Percentiles rank a stretch among this genome's conserved stretches.
Conservation (phyloP, 2,888 invertebrate species). For the Sphecodes monilicornis region DNA sequence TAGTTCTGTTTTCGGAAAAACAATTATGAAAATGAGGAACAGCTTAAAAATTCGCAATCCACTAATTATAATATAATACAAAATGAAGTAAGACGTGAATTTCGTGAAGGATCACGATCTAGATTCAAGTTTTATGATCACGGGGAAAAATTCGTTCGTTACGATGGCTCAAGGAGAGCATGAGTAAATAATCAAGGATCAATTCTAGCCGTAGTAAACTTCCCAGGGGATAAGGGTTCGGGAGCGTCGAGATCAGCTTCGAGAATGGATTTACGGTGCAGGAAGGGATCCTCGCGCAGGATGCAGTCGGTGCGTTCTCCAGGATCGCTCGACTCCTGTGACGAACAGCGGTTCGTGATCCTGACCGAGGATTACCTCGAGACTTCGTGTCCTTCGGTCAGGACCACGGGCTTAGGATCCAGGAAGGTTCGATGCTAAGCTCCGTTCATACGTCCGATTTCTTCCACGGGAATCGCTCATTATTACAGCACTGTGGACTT, state of each 20-base stretch:
- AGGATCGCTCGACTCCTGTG: constrained; percentile 58
- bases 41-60: no score
- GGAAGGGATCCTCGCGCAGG: constrained; percentile 57
- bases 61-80: no score
- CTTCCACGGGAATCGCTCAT: not conserved
- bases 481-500: not conserved
- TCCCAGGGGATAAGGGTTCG: constrained; percentile 40
- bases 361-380: constrained; percentile 16
- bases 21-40: no score
- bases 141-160: constrained; percentile 5
- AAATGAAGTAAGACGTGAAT: not conserved
- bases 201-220: constrained; percentile 35
- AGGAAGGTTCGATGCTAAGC: constrained; percentile 19
- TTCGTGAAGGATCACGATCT: not conserved
- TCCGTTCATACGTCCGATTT: constrained; percentile 18
- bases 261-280: constrained; percentile 71
- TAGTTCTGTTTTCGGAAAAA: no score
- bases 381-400: constrained; percentile 17
- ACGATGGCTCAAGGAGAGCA: not conserved
- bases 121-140: not conserved
- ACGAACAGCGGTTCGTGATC: constrained; percentile 13
- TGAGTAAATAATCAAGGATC: constrained; percentile 35
- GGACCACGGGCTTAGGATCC: constrained; percentile 13
- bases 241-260: constrained; percentile 63
- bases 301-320: constrained; percentile 38